Conservation (phyloP, 2,797 vertebrate species). For the Hipposideros larvatus region DNA sequence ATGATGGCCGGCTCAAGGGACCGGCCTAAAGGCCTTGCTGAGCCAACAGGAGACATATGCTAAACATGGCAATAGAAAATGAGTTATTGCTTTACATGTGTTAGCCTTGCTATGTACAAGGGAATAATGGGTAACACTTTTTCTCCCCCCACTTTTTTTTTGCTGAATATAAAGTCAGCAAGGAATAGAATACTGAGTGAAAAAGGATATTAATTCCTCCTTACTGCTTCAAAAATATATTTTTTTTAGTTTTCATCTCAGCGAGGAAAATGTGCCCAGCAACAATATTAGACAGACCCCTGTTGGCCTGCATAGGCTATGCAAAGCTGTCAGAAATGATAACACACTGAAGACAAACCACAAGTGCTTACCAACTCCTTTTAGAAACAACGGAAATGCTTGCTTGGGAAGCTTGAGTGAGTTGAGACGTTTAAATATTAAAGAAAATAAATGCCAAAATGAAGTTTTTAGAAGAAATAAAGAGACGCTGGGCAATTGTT, state of each 20-base stretch:
- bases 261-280: constrained; percentile 89
- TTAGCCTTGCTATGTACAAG: constrained; percentile 91
- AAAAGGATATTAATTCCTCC: constrained; percentile 89
- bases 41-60: constrained; percentile 94
- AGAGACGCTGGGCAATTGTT: constrained; percentile 78
- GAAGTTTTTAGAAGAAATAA: constrained; percentile 85
- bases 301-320: constrained; percentile 91
- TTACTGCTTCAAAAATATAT: constrained; percentile 89
- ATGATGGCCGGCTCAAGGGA: constrained; percentile 92
- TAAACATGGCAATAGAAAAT: constrained; percentile 93
- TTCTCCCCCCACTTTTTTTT: constrained; percentile 44
- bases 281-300: constrained; percentile 93
- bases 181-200: constrained; percentile 87
- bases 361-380: constrained; percentile 86
- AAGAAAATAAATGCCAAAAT: constrained; percentile 84
- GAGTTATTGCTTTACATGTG: constrained; percentile 94
- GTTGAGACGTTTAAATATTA: constrained; percentile 87
- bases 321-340: constrained; percentile 92
- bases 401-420: constrained; percentile 87
- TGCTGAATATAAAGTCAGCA: constrained; percentile 88
- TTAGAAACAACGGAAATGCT: constrained; percentile 86
- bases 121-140: constrained; percentile 90
- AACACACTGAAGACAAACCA: constrained; percentile 89
- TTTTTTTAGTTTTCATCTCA: constrained; percentile 88
- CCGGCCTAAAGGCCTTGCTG: constrained; percentile 93